Conservation (phyloP, 2,888 invertebrate species). For the Alsophila aescularia region DNA sequence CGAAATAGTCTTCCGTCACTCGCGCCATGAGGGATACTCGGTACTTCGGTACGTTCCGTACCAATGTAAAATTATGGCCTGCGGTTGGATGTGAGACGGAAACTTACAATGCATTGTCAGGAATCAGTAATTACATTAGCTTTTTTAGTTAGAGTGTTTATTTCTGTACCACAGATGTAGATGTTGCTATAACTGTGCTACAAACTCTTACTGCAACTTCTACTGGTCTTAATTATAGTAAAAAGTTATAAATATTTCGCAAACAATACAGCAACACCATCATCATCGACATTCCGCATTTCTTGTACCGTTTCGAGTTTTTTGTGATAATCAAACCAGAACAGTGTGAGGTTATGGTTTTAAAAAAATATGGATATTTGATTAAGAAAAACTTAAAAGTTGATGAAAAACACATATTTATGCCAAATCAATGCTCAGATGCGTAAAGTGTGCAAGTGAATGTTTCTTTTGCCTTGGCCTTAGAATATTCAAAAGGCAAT, state of each 20-base stretch:
- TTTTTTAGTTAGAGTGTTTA: neutral
- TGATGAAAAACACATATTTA: constrained; percentile 4
- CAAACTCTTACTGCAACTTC: no score
- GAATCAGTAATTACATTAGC: neutral
- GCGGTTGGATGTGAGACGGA: constrained; percentile 35
- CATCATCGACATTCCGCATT: no score
- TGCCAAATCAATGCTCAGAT: constrained; percentile 12
- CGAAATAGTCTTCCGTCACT: constrained; percentile 75
- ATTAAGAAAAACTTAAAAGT: no score
- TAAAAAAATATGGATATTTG: no score
- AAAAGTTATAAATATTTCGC: no score
- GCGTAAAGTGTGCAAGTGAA: constrained; percentile 18
- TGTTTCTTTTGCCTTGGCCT: constrained; percentile 16
- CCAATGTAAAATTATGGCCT: constrained; percentile 35
- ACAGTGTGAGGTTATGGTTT: no score
- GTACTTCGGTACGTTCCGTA: constrained; percentile 34
- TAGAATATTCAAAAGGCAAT: constrained; percentile 29
- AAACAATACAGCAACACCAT: no score
- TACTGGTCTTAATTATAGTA: no score
- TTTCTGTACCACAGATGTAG: no score
- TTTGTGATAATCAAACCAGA: no score
- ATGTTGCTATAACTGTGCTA: no score
- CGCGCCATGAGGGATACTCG: constrained; percentile 58
- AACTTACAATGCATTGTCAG: constrained; percentile 9
- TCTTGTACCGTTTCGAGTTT: no score